Evolutionary conservation across 1,140 invertebrate species (phyloP).

Genomic region (Anadara kagoshimensis): DNA sequence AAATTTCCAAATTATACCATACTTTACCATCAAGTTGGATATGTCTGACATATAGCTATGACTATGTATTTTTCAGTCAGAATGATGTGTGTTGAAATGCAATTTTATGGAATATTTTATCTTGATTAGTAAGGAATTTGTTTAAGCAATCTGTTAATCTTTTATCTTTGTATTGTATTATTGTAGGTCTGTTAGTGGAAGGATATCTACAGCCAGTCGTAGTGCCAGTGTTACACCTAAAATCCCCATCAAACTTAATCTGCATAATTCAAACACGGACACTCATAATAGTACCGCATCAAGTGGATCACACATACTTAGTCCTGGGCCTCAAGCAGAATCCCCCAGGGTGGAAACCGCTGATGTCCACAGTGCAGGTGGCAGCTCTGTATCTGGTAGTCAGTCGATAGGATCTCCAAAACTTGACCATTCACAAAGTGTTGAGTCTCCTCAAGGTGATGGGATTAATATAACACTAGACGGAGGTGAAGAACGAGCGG

Average conservation of each 20-base stretch:
- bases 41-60: no score
- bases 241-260: slow-evolving; percentile 58
- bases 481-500: slow-evolving; percentile 20
- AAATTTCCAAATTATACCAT: no score
- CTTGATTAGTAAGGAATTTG: no score
- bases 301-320: slow-evolving; percentile 70
- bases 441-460: slow-evolving; percentile 28
- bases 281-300: slow-evolving; percentile 68
- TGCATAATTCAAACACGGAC: slow-evolving; percentile 63
- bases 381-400: slow-evolving; percentile 68
- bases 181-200: slow-evolving; percentile 70
- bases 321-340: slow-evolving; percentile 38
- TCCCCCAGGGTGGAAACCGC: slow-evolving; percentile 55
- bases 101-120: no score
- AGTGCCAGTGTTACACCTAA: slow-evolving; percentile 71
- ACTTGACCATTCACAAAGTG: slow-evolving; percentile 15
- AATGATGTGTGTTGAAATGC: no score
- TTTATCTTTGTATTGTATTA: slow-evolving; percentile 2
- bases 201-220: slow-evolving; percentile 63
- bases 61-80: no score
- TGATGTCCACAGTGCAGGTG: slow-evolving; percentile 67
- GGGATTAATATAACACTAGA: slow-evolving; percentile 41
- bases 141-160: neutral
- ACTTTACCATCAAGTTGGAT: no score
- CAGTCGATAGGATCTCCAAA: slow-evolving; percentile 52